Conservation (phyloP, 2,888 invertebrate genomes). For the Acholoe squamosa region DNA sequence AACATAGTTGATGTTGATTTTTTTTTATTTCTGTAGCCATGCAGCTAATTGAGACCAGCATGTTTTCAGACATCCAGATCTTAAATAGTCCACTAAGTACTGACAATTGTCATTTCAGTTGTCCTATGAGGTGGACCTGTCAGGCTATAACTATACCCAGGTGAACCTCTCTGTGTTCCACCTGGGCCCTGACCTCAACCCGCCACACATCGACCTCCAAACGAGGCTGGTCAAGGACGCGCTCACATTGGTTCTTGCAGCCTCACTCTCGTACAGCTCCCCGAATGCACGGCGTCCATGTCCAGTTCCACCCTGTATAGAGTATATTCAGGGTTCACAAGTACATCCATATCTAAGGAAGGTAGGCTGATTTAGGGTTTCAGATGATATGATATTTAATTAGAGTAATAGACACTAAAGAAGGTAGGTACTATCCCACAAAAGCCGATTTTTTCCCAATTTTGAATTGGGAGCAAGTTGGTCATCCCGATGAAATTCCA, state of each 20-base stretch:
- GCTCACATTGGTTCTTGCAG: neutral
- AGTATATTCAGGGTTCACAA: neutral
- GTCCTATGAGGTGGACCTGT: neutral
- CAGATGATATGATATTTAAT: too few relatives aligned
- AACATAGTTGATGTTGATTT: too few relatives aligned
- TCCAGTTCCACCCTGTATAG: neutral
- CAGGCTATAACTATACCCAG: slow-evolving; percentile 39
- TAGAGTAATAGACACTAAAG: too few relatives aligned
- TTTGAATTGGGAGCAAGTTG: too few relatives aligned
- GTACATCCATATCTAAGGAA: neutral
- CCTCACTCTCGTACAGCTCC: neutral
- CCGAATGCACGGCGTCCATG: neutral
- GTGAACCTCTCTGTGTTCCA: slow-evolving; percentile 56
- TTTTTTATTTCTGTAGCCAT: too few relatives aligned
- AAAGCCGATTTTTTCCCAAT: too few relatives aligned
- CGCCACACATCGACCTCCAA: neutral
- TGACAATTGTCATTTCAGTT: neutral
- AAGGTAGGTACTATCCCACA: too few relatives aligned
- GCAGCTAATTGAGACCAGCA: too few relatives aligned
- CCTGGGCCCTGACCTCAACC: neutral
- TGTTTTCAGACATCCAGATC: too few relatives aligned
- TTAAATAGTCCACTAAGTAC: too few relatives aligned
- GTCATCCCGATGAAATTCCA: too few relatives aligned
- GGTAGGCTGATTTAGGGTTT: too few relatives aligned
- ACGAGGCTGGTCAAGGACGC: neutral